These are phyloP conservation scores for Andrena praecox DNA, from an alignment of 2,888 invertebrate genomes.

Conservation along the genomic window DNA sequence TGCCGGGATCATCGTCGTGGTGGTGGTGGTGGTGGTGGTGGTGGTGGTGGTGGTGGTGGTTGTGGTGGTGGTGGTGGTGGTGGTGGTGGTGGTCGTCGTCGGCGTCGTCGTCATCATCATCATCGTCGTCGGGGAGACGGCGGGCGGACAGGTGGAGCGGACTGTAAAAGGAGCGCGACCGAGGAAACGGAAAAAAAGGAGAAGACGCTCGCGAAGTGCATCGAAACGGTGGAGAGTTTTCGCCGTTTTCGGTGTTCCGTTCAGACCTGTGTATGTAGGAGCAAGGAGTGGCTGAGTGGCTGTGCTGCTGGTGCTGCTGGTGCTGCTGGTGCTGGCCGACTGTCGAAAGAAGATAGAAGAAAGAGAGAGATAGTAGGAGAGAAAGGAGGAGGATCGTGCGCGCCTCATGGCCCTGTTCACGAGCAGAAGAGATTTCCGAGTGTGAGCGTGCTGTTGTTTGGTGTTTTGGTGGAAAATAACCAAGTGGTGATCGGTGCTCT, in stretches of 20 bases:
- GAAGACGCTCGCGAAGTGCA: slow-evolving; percentile 4
- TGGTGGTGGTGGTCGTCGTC: background rate
- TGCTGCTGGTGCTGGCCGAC: slow-evolving; percentile 31
- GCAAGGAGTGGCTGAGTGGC: slow-evolving; percentile 61
- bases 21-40: too few relatives aligned
- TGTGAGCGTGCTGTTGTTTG: slow-evolving; percentile 41
- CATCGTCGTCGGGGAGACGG: slow-evolving; percentile 30
- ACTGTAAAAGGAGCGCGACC: slow-evolving; percentile 54
- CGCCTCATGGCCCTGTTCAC: slow-evolving; percentile 70
- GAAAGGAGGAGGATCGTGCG: slow-evolving; percentile 49
- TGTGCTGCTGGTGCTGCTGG: slow-evolving; percentile 17
- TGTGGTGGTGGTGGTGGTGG: too few relatives aligned
- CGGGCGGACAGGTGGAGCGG: slow-evolving; percentile 54
- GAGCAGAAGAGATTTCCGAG: slow-evolving; percentile 50
- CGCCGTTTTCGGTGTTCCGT: slow-evolving; percentile 37
- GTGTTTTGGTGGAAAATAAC: slow-evolving; percentile 62
- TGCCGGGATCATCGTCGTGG: slow-evolving; percentile 33
- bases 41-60: too few relatives aligned
- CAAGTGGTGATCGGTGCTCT: slow-evolving; percentile 65
- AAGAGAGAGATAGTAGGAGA: slow-evolving; percentile 17
- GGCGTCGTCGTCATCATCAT: background rate
- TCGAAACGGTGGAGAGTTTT: slow-evolving; percentile 29
- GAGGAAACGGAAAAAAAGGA: slow-evolving; percentile 44
- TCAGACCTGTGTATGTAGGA: slow-evolving; percentile 44
- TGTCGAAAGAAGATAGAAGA: slow-evolving; percentile 39